Percentiles rank a stretch among this genome's conserved stretches.
Conservation (phyloP, 2,797 vertebrate genomes). For the Myiothlypis coronata region DNA sequence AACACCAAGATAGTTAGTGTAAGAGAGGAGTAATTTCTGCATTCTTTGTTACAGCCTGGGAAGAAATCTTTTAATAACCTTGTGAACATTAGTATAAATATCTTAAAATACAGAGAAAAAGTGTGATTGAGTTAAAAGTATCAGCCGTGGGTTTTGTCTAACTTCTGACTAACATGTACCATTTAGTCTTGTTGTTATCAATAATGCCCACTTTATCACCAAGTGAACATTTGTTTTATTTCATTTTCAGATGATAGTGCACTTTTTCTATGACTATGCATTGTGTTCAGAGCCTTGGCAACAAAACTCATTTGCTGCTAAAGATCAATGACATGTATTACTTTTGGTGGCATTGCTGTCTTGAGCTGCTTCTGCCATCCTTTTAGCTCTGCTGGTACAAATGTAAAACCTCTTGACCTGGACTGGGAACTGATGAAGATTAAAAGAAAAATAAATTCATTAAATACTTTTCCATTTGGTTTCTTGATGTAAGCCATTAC, state of each 20-base stretch:
- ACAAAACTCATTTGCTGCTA: not conserved
- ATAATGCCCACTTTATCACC: not conserved
- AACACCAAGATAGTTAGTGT: not conserved
- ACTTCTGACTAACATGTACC: not conserved
- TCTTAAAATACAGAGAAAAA: not conserved
- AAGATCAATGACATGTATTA: not conserved
- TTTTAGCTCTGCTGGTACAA: not conserved
- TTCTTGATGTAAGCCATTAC: not conserved
- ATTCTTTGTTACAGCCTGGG: not conserved
- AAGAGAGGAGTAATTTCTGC: not conserved
- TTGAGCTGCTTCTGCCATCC: not conserved
- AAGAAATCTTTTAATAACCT: not conserved
- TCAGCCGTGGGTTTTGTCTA: not conserved
- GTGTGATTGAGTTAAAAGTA: not conserved
- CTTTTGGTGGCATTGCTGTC: not conserved
- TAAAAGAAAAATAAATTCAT: not conserved
- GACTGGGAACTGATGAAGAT: not conserved
- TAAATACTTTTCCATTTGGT: not conserved
- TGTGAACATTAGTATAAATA: not conserved
- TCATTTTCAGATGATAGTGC: not conserved
- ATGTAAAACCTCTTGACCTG: not conserved
- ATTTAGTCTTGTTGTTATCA: not conserved
- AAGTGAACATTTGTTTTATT: not conserved
- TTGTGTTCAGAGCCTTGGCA: not conserved
- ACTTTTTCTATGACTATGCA: fast-evolving